Evolutionary conservation across 2,888 invertebrate genomes (phyloP), one percentile per base, ranked within the genome.

Genomic region (Metopia argyrocephala): DNA sequence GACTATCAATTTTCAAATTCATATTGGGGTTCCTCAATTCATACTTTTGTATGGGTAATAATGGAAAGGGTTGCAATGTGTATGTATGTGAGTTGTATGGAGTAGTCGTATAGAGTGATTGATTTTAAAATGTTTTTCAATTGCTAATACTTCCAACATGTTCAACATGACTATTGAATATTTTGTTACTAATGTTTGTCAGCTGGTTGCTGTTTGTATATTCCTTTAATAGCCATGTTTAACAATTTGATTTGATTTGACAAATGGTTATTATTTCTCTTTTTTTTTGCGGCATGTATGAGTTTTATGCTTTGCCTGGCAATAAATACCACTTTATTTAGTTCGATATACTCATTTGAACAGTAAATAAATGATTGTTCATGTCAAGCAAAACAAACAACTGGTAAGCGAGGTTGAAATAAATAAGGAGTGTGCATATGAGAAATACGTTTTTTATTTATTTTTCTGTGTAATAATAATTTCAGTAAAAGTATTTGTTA

Each of bases 101-200:
- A 7, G 64, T 31, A 28, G n/a, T n/a, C 28, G 23, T 31, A 48
- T 20, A 66, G 5, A 69, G 65, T 81, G 81, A 81, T 81, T 81
- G 81, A 81, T 81, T 81, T 81, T 81, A 75, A 75, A 81, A 81
- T 74, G 81, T 81, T 81, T 81, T 75, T 81, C 81, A 78, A 81
- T 81, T 74, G 78, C 21, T 59, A 65, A 61, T 73, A 70, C 46
- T 59, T 59, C 46, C 18, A 15, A 45, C 25, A 71, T 78, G 71
- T 69, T 56, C 20, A 48, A 78, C 78, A 78, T 71, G 70, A 65
- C 65, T 71, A 52, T 52, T 52, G 59, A 78, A 78, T 65, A 78
- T 78, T 68, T n/a, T 46, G 20, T 56, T 45, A 20, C 31, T 12
- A n/a, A 15, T 21, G 25, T 69, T 61, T 45, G n/a, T n/a, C n/a